phyloP scores from a whole-genome alignment of 2,113 vertebrate genomes.

The Misgurnus anguillicaudatus region DNA sequence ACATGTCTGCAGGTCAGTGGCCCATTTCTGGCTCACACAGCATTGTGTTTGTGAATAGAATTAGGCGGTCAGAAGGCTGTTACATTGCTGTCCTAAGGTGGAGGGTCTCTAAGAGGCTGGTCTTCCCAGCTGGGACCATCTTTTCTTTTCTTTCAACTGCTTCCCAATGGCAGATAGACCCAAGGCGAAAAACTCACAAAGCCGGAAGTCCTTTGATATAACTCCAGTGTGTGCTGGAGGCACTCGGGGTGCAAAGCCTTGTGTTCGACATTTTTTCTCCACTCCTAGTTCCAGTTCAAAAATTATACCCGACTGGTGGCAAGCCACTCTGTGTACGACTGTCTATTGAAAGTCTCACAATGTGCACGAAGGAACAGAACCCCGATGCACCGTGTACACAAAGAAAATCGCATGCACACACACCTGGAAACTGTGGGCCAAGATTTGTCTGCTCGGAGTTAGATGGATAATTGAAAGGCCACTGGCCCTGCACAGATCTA shows the following conservation, averaged over 20 bases:
- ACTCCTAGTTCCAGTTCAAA: conserved; percentile 61
- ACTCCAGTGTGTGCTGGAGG: conserved; percentile 53
- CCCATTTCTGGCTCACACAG: background rate
- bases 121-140: conserved; percentile 67
- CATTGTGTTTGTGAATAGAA: conserved; percentile 21
- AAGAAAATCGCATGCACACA: conserved; percentile 56
- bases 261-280: conserved; percentile 42
- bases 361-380: conserved; percentile 62
- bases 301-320: conserved; percentile 58
- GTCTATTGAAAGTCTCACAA: conserved; percentile 71
- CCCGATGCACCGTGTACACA: conserved; percentile 44
- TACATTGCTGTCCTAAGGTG: conserved; percentile 64
- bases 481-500: conserved; percentile 7
- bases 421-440: conserved; percentile 30
- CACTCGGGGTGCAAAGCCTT: conserved; percentile 59
- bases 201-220: conserved; percentile 54
- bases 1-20: conserved; percentile 4
- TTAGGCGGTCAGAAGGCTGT: conserved; percentile 52
- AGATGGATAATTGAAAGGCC: conserved; percentile 50
- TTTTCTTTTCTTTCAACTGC: conserved; percentile 70
- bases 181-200: conserved; percentile 59
- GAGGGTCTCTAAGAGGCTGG: conserved; percentile 68
- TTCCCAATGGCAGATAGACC: conserved; percentile 76
- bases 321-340: conserved; percentile 63
- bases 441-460: conserved; percentile 31